Conservation (phyloP, 2,888 invertebrate genomes). For the Onthophagus sagittarius region DNA sequence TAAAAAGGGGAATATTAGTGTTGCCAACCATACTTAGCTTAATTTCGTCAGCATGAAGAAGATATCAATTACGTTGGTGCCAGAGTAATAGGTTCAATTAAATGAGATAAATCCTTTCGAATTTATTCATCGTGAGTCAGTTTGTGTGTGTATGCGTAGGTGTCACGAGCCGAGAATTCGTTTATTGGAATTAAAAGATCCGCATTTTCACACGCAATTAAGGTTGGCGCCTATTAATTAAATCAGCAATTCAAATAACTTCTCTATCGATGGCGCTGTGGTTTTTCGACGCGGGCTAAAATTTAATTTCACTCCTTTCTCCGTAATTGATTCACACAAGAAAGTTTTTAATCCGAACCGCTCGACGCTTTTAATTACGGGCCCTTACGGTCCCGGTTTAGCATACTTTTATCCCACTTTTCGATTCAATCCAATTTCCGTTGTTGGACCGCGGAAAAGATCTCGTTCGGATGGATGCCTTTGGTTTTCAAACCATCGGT, state of each 20-base stretch:
- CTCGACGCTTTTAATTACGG: not conserved
- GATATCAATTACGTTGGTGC: not conserved
- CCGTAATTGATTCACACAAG: not conserved
- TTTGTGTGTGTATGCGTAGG: not conserved
- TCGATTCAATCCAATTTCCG: not conserved
- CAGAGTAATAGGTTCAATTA: not conserved
- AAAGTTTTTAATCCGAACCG: not conserved
- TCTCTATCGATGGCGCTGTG: not conserved
- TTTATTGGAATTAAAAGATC: not conserved
- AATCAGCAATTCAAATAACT: not conserved
- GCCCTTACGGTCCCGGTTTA: not conserved
- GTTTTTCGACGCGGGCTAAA: not conserved
- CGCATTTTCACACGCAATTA: not conserved
- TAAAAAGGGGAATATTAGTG: not conserved
- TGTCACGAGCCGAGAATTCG: not conserved
- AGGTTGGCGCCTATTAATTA: not conserved
- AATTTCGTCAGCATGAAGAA: not conserved
- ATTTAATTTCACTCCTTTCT: not conserved
- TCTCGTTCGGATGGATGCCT: not conserved
- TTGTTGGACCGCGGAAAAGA: not conserved
- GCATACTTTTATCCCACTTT: not conserved
- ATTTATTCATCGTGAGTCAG: not conserved
- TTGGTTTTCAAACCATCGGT: not conserved
- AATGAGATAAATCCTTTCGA: not conserved
- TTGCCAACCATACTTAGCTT: not conserved